Evolutionary conservation across 2,888 invertebrate species (phyloP), one percentile per base, ranked within the genome.

Genomic region (Macrosiphum euphorbiae): DNA sequence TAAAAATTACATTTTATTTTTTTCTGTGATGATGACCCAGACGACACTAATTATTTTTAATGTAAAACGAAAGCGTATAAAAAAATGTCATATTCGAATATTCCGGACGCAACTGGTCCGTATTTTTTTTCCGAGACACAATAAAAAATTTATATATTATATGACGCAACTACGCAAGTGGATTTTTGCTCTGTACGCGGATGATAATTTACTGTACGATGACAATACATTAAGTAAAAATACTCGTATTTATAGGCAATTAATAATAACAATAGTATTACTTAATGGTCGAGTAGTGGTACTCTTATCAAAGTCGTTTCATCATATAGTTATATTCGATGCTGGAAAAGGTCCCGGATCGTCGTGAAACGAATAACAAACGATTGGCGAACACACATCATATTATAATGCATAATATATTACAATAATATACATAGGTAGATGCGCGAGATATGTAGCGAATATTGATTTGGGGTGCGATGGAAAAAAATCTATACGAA

Each of bases 381-480:
- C 44, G 47, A 61, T 20, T 20, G 58, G 8, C 24, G n/a, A n/a
- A 52, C 35, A 20, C 87, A 35, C 2, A 50, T 3, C 44, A 50
- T 3, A 47, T 26, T 85, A 86, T 86, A 26, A 44, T 86, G 67
- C 1, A 35, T 20, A 20, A 20, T 78, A 20, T 78, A 78, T 1
- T 78, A 35, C 78, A 20, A 20, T 78, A 35, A 78, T 35, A 78
- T 35, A 78, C 13, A n/a, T 35, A 35, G 35, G 35, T 78, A 78
- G 20, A 78, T 78, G 20, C 28, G n/a, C 20, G 87, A n/a, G 87
- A n/a, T 50, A 50, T 87, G 78, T 35, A 26, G 41, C 55, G 44
- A 85, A 91, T 91, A 85, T 91, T 28, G 85, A 91, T 85, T 91
- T 55, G 41, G 41, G 28, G 26, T 20, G 78, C 7, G 35, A 91